phyloP scores from a whole-genome alignment of 2,888 invertebrate genomes.

The Sminthurinus aureus region DNA sequence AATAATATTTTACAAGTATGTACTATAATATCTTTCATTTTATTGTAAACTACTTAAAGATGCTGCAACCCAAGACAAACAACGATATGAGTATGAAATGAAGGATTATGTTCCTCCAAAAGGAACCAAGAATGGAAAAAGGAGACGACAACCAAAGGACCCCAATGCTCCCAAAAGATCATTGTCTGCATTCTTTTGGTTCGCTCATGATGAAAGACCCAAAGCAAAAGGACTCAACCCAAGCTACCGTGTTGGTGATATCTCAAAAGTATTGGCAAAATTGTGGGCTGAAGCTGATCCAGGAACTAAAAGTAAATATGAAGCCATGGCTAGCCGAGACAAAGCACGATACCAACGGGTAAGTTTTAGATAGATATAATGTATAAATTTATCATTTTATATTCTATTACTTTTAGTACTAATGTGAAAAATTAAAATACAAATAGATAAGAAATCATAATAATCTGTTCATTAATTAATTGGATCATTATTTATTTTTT shows the following conservation, averaged over 20 bases:
- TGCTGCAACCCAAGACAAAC: conserved; percentile 98
- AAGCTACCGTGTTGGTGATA: conserved; percentile 93
- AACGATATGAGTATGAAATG: conserved; percentile 95
- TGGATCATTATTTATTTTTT: background rate
- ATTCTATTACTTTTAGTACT: background rate
- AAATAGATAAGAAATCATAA: background rate
- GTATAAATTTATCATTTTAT: background rate
- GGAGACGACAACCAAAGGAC: conserved; percentile 86
- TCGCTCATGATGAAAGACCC: conserved; percentile 96
- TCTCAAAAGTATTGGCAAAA: conserved; percentile 94
- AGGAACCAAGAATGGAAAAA: conserved; percentile 83
- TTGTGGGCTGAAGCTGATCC: conserved; percentile 91
- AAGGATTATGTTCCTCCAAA: conserved; percentile 91
- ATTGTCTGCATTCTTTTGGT: conserved; percentile 98
- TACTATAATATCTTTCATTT: no score
- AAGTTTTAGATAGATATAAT: conserved; percentile 7
- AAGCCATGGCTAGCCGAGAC: conserved; percentile 93
- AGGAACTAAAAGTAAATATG: conserved; percentile 86
- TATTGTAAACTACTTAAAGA: no score
- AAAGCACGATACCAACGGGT: conserved; percentile 87
- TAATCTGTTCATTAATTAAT: background rate
- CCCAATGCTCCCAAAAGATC: conserved; percentile 99
- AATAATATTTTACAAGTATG: no score
- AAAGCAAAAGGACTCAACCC: conserved; percentile 93
- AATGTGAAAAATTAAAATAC: background rate